Conservation (phyloP, 2,888 invertebrate species). For the Limnephilus auricula region DNA sequence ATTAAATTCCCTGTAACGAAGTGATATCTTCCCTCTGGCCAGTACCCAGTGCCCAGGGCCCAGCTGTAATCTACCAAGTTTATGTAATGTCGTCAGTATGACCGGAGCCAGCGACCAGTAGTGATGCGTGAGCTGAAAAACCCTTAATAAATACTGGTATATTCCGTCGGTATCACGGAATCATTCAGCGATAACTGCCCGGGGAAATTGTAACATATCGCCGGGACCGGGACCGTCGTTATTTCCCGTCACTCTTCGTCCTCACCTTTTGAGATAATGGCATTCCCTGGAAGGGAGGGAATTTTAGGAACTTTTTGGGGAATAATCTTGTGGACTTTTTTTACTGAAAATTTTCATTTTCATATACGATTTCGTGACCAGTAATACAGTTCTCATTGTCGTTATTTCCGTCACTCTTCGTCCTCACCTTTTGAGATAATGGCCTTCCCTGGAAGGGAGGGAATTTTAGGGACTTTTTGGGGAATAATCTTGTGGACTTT, state of each 20-base stretch:
- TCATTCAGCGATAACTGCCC: slow-evolving; percentile 53
- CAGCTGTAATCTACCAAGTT: not conserved
- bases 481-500: not conserved
- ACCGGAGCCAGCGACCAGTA: not conserved
- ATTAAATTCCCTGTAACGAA: not conserved
- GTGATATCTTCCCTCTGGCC: not conserved
- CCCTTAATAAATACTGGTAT: slow-evolving; percentile 46
- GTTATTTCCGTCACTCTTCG: slow-evolving; percentile 15
- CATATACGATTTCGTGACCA: not conserved
- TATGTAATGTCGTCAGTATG: not conserved
- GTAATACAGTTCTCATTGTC: not conserved
- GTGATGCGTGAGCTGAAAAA: slow-evolving; percentile 11
- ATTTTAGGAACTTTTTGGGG: not conserved
- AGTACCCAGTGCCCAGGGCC: not conserved
- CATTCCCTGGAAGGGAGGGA: not conserved
- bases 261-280: slow-evolving; percentile 9
- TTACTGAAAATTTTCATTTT: not conserved
- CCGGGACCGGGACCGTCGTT: slow-evolving; percentile 8
- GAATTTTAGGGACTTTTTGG: no score
- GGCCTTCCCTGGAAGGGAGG: not conserved
- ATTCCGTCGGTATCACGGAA: slow-evolving; percentile 43
- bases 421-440: slow-evolving; percentile 5
- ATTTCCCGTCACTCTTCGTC: slow-evolving; percentile 45
- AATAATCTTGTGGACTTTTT: not conserved
- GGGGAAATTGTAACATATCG: slow-evolving; percentile 41